These are phyloP conservation scores for Conus canariensis DNA, from an alignment of 2,888 invertebrate genomes.

Conservation along the genomic window DNA sequence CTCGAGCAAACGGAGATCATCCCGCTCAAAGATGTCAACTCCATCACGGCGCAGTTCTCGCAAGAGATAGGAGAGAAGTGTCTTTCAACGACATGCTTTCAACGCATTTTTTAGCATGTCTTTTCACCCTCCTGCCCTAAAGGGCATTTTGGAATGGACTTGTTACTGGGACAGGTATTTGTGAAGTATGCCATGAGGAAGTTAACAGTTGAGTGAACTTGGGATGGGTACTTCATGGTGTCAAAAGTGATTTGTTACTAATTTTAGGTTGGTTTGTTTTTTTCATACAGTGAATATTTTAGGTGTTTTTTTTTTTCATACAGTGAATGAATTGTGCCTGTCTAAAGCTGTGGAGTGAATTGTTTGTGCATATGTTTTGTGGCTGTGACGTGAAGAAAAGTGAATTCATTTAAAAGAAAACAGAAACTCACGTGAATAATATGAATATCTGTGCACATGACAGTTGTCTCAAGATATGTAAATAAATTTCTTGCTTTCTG, in stretches of 20 bases:
- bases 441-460: neutral
- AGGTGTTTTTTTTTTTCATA: too few species aligned
- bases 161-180: too few species aligned
- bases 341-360: too few species aligned
- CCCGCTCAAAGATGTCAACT: slow-evolving; percentile 12
- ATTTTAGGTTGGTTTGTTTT: too few species aligned
- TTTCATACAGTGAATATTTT: too few species aligned
- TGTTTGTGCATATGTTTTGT: neutral
- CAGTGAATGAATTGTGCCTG: too few species aligned
- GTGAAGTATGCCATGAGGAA: too few species aligned
- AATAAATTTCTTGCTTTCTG: neutral
- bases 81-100: neutral
- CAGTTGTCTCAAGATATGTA: neutral
- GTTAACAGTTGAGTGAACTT: neutral
- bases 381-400: neutral
- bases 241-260: too few species aligned
- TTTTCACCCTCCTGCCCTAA: too few species aligned
- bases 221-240: neutral
- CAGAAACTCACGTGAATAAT: neutral
- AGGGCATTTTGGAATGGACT: too few species aligned
- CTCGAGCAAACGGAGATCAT: slow-evolving; percentile 31
- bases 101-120: neutral
- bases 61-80: slow-evolving; percentile 7
- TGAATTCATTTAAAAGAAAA: too few species aligned
- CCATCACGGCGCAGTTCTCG: slow-evolving; percentile 38